Evolutionary conservation across 2,113 vertebrate genomes (phyloP), one percentile per base, ranked within the genome.

Genomic region (Saguinus midas): DNA sequence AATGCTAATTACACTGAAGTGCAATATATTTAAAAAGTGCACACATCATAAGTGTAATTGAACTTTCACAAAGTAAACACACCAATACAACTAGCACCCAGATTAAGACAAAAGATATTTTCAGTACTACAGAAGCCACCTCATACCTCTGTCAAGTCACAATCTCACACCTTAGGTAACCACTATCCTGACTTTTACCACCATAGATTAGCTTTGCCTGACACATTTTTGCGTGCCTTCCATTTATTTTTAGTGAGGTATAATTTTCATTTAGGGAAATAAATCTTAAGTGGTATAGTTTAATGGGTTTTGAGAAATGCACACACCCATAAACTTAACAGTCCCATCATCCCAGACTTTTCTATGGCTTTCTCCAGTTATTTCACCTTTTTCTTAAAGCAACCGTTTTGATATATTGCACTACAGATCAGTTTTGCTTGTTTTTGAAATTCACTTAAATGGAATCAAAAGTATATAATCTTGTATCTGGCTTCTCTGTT

Each of bases 261-360:
- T 64, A 52, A 18, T 72, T 85, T 95, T 64, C 29, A 37, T 76
- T 70, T 76, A 32, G 43, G 37, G 40, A 97, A 95, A 76, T 57
- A 97, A 92, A 76, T 57, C 72, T 88, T 85, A 88, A 92, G 61
- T 82, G 43, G 73, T n/a, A 8, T 1, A 93, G 27, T 43, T 76
- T 80, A 83, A 14, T 96, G 57, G 84, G 43, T 96, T 76, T 85
- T 81, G 48, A 79, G 37, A 95, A 90, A 95, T 37, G 23, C 43
- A 9, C 8, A 55, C 18, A 40, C 16, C 6, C 68, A 48, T 21
- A 32, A 87, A 57, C 17, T 40, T 29, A 86, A 55, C 16, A 45
- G 37, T 68, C 20, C 20, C 8, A 37, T 35, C 3, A 25, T 40
- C 4, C 17, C n/a, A 68, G 75, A 55, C 73, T 94, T 92, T n/a